Evolutionary conservation across 2,797 vertebrate genomes (phyloP).

Genomic region (Sebastolobus altivelis): DNA sequence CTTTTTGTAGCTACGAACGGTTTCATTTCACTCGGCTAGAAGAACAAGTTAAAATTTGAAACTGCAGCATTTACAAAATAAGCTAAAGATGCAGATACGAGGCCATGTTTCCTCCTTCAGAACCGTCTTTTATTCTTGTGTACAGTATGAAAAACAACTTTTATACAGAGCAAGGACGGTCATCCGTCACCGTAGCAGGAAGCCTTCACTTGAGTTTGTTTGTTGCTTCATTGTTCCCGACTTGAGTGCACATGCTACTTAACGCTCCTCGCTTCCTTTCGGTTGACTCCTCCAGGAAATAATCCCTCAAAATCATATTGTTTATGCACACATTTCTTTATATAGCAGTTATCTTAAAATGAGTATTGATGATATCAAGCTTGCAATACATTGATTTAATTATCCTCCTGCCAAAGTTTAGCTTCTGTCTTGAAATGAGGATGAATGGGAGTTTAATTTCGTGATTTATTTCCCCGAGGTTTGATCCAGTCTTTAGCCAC

Average conservation of each 20-base stretch:
- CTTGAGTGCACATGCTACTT: conserved; percentile 41
- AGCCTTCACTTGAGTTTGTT: conserved; percentile 55
- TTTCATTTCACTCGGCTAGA: no score
- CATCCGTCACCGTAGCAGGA: conserved; percentile 56
- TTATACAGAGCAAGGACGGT: background rate
- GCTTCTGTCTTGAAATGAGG: conserved; percentile 9
- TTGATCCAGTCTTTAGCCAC: conserved; percentile 12
- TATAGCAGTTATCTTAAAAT: background rate
- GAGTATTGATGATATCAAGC: background rate
- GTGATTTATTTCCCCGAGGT: conserved; percentile 22
- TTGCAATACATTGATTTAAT: background rate
- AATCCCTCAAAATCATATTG: conserved; percentile 46
- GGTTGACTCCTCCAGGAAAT: conserved; percentile 39
- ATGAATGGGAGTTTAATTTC: conserved; percentile 25
- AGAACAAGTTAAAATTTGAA: background rate
- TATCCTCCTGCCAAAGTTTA: conserved; percentile 22
- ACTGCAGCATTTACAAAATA: background rate
- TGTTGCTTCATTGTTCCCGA: conserved; percentile 65
- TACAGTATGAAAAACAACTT: conserved; percentile 33
- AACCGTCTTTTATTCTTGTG: background rate
- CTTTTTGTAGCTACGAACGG: no score
- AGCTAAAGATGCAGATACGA: background rate
- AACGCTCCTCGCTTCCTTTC: conserved; percentile 37
- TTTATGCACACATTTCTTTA: background rate
- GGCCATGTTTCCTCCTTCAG: background rate